Evolutionary conservation across 2,797 vertebrate species (phyloP).

Genomic region (Serranus cabrilla): DNA sequence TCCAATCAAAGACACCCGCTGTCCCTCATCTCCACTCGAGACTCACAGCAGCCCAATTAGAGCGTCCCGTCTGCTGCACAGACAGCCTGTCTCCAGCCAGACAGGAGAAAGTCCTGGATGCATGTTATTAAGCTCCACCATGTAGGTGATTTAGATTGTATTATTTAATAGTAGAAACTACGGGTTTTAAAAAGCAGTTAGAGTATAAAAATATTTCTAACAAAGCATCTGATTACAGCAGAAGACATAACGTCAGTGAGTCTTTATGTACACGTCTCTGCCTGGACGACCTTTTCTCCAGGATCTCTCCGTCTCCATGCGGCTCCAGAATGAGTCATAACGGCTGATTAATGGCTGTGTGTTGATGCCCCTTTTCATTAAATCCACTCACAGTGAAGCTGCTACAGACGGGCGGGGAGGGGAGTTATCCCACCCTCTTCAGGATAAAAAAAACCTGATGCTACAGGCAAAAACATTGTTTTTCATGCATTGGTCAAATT

Average conservation of each 20-base stretch:
- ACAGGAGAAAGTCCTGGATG: background rate
- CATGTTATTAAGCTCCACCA: background rate
- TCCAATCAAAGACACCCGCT: slow-evolving; percentile 76
- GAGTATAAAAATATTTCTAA: background rate
- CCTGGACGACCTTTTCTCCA: background rate
- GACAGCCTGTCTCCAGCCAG: slow-evolving; percentile 40
- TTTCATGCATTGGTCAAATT: too few species aligned
- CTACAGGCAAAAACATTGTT: too few species aligned
- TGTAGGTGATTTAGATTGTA: background rate
- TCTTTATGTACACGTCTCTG: background rate
- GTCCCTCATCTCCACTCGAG: slow-evolving; percentile 49
- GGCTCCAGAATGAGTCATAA: slow-evolving; percentile 15
- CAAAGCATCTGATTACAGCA: background rate
- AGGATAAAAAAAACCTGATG: too few species aligned
- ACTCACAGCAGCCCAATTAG: slow-evolving; percentile 76
- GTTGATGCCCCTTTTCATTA: slow-evolving; percentile 1
- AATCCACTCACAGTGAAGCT: background rate
- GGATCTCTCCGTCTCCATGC: background rate
- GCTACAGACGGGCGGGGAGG: background rate
- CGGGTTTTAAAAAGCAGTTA: background rate
- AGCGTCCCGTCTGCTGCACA: slow-evolving; percentile 59
- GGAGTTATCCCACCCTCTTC: background rate
- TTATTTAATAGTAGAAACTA: background rate
- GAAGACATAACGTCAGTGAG: background rate
- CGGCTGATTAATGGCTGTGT: slow-evolving; percentile 23